Evolutionary conservation across 2,113 vertebrate genomes (phyloP).

Genomic region (Propithecus coquereli): DNA sequence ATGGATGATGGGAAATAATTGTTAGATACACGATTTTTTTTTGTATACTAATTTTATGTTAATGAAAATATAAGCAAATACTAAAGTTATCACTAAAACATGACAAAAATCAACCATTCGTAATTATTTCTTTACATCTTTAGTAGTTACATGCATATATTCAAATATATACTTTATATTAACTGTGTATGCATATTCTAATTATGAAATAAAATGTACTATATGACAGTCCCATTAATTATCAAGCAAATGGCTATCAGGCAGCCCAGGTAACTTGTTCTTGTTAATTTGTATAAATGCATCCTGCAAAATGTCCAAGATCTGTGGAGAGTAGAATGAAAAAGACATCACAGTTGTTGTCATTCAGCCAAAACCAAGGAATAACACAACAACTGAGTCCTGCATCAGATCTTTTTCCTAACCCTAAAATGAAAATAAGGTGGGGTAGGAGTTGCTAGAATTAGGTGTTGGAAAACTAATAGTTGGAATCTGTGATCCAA

Average conservation of each 20-base stretch:
- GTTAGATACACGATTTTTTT: not conserved
- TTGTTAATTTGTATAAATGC: not conserved
- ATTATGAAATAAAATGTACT: not conserved
- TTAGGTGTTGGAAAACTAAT: not conserved
- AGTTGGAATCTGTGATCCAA: not conserved
- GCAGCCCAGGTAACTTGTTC: not conserved
- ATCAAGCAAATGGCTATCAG: not conserved
- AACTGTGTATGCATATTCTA: not conserved
- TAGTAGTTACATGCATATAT: not conserved
- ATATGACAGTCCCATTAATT: not conserved
- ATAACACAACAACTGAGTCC: not conserved
- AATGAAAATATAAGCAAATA: not conserved
- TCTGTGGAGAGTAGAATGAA: not conserved
- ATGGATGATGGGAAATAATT: not conserved
- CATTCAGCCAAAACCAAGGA: not conserved
- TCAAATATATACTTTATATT: not conserved
- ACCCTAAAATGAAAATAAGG: not conserved
- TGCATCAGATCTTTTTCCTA: not conserved
- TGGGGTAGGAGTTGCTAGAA: not conserved
- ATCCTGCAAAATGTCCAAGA: not conserved
- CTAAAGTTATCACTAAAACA: conserved; percentile 22
- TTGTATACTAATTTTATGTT: not conserved
- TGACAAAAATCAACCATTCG: conserved; percentile 3
- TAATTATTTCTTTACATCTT: not conserved
- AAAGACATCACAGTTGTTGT: not conserved